Evolutionary conservation across 1,140 invertebrate genomes (phyloP).

Genomic region (Diorhabda sublineata): DNA sequence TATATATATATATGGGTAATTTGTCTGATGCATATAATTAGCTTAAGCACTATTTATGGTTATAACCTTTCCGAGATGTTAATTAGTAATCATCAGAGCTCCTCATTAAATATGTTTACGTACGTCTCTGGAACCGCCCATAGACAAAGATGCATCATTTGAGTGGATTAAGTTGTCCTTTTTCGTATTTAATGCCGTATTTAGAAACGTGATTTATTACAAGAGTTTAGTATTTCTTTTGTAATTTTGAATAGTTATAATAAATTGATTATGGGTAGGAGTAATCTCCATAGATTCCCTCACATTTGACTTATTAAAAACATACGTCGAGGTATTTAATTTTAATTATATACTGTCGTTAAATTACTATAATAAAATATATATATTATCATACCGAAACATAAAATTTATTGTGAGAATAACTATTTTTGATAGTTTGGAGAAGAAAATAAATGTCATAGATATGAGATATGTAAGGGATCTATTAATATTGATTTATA

Average conservation of each 20-base stretch:
- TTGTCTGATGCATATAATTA: constrained; percentile 1
- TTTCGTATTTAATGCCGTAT: constrained; percentile 25
- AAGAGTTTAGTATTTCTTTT: constrained; percentile 24
- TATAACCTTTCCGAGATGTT: too few species aligned
- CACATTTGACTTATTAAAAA: neutral
- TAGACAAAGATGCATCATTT: constrained; percentile 18
- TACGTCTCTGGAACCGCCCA: neutral
- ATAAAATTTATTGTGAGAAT: too few species aligned
- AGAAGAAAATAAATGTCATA: too few species aligned
- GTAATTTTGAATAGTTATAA: constrained; percentile 24
- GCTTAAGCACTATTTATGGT: neutral
- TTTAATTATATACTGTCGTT: too few species aligned
- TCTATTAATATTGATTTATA: too few species aligned
- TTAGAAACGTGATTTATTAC: constrained; percentile 25
- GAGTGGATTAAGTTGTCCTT: constrained; percentile 25
- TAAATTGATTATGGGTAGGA: constrained; percentile 23
- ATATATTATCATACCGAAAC: too few species aligned
- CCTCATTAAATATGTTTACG: too few species aligned
- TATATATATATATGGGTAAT: constrained; percentile 9
- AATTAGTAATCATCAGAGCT: too few species aligned
- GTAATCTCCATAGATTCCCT: neutral
- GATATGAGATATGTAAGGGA: too few species aligned
- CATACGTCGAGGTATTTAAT: constrained; percentile 7
- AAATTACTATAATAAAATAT: too few species aligned
- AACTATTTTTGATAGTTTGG: too few species aligned